Base-by-base conservation (phyloP, 2,797 vertebrate species). In the Todus mexicanus region DNA sequence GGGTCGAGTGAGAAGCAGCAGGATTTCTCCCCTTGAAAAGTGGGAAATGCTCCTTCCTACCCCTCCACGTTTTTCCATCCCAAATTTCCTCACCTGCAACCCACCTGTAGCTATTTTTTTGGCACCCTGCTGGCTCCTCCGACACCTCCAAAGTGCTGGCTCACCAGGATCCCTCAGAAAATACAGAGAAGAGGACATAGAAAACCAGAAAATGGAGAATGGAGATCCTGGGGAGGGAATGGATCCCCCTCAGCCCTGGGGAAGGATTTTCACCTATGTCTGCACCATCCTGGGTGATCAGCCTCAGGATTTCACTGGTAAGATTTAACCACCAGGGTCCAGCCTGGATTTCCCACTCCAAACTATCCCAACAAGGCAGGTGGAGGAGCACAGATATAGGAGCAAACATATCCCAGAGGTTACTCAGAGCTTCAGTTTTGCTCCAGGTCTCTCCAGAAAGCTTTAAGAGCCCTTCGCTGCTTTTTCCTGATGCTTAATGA, bases 81-180 rank as follows among this genome's bases (percentile, higher is more conserved):
- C 54, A 33, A 5, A 78, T 84, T 89, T 71, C 71, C 59, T 81
- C 23, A 45, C 81, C 69, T 63, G 35, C 14, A 88, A 23, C 81
- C 53, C 35, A 42, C n/a, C 33, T 47, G 84, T 76, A 78, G 75
- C 70, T 80, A 18, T 16, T 57, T 47, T 69, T 47, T 48, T 72
- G 73, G 47, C 73, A 66, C 78, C 91, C 71, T 37, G 76, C 16
- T 0, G 0, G 18, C 25, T 56, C 48, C 59, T 72, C 68, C 37
- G 68, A 12, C 37, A 35, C 16, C 43, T 47, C 90, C 0, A 0
- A 68, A 59, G 26, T 1, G 11, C 61, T 60, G 45, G 4, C n/a
- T 57, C 3, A 4, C 21, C 0, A 1, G 60, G 10, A 54, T 51
- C 15, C 4, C 2, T 21, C 60, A 9, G 47, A 10, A 82, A 79